Percentiles rank a stretch among this genome's conserved stretches.
These are phyloP conservation scores for Malurus cyaneus DNA, from an alignment of 2,113 vertebrate species.

Conservation along the genomic window DNA sequence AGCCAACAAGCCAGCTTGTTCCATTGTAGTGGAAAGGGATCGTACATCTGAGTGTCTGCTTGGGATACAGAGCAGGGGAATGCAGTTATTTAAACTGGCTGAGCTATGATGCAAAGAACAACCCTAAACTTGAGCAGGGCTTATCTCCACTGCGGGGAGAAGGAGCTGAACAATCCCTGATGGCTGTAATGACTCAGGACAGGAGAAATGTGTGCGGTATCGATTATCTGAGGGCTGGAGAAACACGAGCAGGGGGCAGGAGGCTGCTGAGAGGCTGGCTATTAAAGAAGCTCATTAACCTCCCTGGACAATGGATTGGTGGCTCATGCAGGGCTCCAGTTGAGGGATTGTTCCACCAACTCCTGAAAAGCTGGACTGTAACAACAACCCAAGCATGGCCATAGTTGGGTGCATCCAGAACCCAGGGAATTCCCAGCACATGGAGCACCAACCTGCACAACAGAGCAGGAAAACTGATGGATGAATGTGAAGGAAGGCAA, in stretches of 20 bases:
- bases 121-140: background rate
- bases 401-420: background rate
- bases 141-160: background rate
- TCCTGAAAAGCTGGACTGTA: background rate
- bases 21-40: background rate
- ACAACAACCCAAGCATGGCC: rapidly evolving
- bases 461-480: rapidly evolving
- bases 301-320: background rate
- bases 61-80: background rate
- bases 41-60: background rate
- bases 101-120: background rate
- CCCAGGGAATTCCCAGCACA: background rate
- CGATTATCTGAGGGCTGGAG: background rate
- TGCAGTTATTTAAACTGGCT: background rate
- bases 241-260: background rate
- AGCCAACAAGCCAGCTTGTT: background rate
- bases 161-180: background rate
- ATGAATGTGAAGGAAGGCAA: background rate
- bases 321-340: background rate
- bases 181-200: background rate
- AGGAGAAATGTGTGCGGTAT: background rate
- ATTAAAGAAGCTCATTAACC: background rate
- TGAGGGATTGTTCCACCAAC: background rate
- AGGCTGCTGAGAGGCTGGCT: background rate
- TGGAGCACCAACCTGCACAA: background rate